Conservation (phyloP, 1,140 invertebrate genomes). For the Drosophila ohnishii region DNA sequence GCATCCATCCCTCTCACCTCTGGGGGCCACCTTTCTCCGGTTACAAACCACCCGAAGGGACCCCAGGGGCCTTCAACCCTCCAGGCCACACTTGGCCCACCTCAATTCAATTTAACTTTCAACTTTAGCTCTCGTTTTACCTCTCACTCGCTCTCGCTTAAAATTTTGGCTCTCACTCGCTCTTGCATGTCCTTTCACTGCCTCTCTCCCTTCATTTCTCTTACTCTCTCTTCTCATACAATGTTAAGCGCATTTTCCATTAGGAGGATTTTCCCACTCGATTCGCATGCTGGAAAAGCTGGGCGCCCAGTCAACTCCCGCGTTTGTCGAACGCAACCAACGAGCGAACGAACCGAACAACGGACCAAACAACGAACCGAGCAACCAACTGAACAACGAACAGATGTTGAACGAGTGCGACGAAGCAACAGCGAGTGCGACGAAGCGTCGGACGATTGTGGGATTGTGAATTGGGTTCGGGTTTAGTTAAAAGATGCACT, state of each 20-base stretch:
- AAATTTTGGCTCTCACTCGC: no score
- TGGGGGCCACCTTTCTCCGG: constrained; percentile 15
- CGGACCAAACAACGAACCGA: constrained; percentile 49
- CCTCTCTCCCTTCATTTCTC: not conserved
- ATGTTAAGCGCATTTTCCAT: constrained; percentile 45
- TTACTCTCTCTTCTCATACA: not conserved
- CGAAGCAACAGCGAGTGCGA: constrained; percentile 34
- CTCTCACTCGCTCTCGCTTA: constrained; percentile 9
- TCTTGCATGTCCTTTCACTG: constrained; percentile 1
- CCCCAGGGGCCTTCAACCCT: constrained; percentile 60
- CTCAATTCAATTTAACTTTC: constrained; percentile 79
- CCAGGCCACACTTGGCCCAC: constrained; percentile 51
- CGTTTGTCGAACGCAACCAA: constrained; percentile 74
- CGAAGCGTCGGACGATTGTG: constrained; percentile 7
- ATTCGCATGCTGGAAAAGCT: constrained; percentile 44
- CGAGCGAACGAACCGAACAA: constrained; percentile 57
- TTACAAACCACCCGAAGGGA: constrained; percentile 60
- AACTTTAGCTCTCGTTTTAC: constrained; percentile 53
- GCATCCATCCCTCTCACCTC: constrained; percentile 8
- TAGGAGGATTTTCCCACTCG: constrained; percentile 28
- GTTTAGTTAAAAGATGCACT: constrained; percentile 17
- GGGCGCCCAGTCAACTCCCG: constrained; percentile 77
- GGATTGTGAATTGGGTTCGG: constrained; percentile 3
- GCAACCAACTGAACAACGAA: constrained; percentile 42
- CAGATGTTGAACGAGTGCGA: constrained; percentile 48